phyloP scores from a whole-genome alignment of 1,140 invertebrate species.

The Drosophila aff. region DNA sequence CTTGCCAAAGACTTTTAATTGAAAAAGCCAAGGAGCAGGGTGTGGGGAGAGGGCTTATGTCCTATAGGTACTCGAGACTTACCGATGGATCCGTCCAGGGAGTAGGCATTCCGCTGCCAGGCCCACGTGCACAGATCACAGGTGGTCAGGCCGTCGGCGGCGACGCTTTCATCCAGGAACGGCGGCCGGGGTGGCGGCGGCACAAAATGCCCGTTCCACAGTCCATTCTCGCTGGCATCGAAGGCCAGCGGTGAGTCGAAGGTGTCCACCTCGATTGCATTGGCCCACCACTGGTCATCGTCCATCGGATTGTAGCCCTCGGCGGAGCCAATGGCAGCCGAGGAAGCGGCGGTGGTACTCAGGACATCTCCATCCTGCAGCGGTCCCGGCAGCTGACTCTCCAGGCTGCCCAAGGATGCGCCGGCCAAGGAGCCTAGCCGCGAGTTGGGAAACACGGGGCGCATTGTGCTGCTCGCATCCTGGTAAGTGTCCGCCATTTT shows the following conservation, averaged over 20 bases:
- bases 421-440: constrained; percentile 73
- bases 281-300: constrained; percentile 83
- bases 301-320: constrained; percentile 67
- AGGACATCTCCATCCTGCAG: constrained; percentile 29
- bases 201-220: constrained; percentile 89
- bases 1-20: constrained; percentile 73
- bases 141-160: constrained; percentile 89
- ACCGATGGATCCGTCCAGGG: constrained; percentile 83
- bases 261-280: constrained; percentile 85
- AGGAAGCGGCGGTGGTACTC: constrained; percentile 19
- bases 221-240: constrained; percentile 88
- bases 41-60: not conserved
- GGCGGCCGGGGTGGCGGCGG: constrained; percentile 89
- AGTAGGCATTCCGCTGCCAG: constrained; percentile 85
- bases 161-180: constrained; percentile 88
- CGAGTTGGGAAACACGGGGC: constrained; percentile 80
- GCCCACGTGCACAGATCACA: constrained; percentile 91
- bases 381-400: constrained; percentile 63
- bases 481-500: constrained; percentile 79
- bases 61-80: constrained; percentile 39
- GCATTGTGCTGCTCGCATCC: constrained; percentile 76
- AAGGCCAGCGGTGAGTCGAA: constrained; percentile 86
- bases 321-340: constrained; percentile 1
- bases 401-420: constrained; percentile 14
- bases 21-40: constrained; percentile 59